phyloP scores from a whole-genome alignment of 2,888 invertebrate species.

The Pyrochroa serraticornis region DNA sequence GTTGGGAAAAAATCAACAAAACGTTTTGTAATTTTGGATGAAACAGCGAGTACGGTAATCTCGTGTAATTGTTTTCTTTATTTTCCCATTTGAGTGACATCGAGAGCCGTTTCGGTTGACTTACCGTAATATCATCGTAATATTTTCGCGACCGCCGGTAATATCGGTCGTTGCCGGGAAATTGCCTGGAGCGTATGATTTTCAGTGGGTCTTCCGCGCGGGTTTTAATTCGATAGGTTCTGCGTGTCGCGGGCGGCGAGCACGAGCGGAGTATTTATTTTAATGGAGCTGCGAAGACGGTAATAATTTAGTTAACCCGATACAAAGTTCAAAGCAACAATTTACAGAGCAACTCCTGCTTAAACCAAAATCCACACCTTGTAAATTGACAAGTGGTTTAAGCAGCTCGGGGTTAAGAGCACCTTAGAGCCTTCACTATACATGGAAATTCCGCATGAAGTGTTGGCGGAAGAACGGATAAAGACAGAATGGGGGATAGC shows the following conservation, averaged over 20 bases:
- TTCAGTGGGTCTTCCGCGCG: no score
- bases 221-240: neutral
- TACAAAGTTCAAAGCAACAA: conserved; percentile 45
- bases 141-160: no score
- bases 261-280: conserved; percentile 13
- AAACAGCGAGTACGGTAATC: no score
- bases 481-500: conserved; percentile 45
- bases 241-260: neutral
- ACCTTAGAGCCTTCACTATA: conserved; percentile 44
- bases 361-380: conserved; percentile 48
- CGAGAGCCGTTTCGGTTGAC: no score
- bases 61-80: no score
- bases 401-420: conserved; percentile 46
- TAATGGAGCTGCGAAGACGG: conserved; percentile 20
- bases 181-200: no score
- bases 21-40: no score
- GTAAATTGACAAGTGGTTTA: conserved; percentile 51
- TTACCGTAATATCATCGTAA: no score
- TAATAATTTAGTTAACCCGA: conserved; percentile 29
- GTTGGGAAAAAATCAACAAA: no score
- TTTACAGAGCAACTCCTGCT: conserved; percentile 40
- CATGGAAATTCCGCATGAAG: conserved; percentile 50
- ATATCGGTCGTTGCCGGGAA: no score
- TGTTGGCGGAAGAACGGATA: conserved; percentile 48
- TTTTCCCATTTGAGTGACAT: no score